Conservation (phyloP, 2,113 vertebrate species). For the Myotis lucifugus region DNA sequence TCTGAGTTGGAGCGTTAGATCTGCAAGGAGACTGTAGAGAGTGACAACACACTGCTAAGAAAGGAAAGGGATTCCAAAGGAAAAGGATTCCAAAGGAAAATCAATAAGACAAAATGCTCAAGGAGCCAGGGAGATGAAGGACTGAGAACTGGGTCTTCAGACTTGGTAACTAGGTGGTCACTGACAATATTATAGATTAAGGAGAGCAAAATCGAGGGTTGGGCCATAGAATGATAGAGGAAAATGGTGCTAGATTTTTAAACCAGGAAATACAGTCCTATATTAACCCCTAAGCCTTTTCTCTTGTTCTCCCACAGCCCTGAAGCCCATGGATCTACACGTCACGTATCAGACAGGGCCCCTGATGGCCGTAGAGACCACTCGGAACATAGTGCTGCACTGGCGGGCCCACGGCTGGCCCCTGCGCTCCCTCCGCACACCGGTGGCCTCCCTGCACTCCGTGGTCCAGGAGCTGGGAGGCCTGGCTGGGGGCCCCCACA, state of each 20-base stretch:
- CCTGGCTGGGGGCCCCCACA: slow-evolving; percentile 50
- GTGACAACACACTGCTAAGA: background rate
- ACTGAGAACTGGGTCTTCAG: background rate
- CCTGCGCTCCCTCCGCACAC: background rate
- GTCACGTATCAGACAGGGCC: slow-evolving; percentile 1
- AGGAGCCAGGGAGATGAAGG: background rate
- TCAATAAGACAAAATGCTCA: background rate
- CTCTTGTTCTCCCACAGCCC: slow-evolving; percentile 39
- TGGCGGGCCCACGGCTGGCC: slow-evolving; percentile 65
- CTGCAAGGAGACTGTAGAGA: background rate
- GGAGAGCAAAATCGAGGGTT: background rate
- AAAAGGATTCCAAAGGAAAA: background rate
- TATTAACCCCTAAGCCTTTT: background rate
- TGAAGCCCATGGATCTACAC: slow-evolving; percentile 62
- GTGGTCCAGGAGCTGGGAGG: slow-evolving; percentile 49
- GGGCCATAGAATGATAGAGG: background rate
- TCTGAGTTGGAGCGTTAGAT: background rate
- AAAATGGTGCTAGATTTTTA: background rate
- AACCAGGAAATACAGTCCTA: background rate
- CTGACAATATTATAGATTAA: background rate
- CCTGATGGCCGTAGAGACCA: slow-evolving; percentile 49
- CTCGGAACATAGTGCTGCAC: slow-evolving; percentile 24
- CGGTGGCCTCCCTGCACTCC: slow-evolving; percentile 64
- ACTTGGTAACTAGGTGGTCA: background rate
- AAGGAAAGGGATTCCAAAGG: background rate